Conservation (phyloP, 2,888 invertebrate species). For the Chorisops tibialis region DNA sequence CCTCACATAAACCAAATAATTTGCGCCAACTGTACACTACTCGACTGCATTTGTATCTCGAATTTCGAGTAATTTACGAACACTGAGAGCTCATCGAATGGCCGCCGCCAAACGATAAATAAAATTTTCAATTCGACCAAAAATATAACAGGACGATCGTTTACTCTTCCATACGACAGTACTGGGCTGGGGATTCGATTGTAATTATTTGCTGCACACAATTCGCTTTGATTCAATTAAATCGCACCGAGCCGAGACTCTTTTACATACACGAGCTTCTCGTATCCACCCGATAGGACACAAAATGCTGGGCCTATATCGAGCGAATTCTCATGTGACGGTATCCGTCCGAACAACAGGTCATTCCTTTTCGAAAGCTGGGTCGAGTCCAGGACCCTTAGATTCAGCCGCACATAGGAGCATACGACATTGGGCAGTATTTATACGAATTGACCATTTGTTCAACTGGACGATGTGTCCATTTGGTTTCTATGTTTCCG, state of each 20-base stretch:
- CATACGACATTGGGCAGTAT: not conserved
- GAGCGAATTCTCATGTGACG: no score
- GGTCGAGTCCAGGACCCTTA: no score
- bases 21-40: slow-evolving; percentile 19
- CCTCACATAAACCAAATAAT: slow-evolving; percentile 32
- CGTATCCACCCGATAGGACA: not conserved
- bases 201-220: slow-evolving; percentile 32
- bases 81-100: slow-evolving; percentile 30
- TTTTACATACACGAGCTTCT: slow-evolving; percentile 22
- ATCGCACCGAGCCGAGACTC: slow-evolving; percentile 17
- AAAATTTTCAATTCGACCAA: slow-evolving; percentile 34
- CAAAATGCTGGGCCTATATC: not conserved
- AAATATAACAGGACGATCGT: slow-evolving; percentile 30
- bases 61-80: slow-evolving; percentile 27
- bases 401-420: no score
- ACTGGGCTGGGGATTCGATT: slow-evolving; percentile 6
- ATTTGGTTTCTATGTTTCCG: slow-evolving; percentile 12
- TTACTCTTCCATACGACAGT: not conserved
- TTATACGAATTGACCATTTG: slow-evolving; percentile 8
- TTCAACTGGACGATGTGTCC: slow-evolving; percentile 16
- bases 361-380: no score
- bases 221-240: slow-evolving; percentile 33
- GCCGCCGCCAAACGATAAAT: slow-evolving; percentile 33
- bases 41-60: slow-evolving; percentile 28
- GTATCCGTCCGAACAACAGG: no score